phyloP scores from a whole-genome alignment of 1,140 invertebrate genomes.

The Bradynema listronoti region DNA sequence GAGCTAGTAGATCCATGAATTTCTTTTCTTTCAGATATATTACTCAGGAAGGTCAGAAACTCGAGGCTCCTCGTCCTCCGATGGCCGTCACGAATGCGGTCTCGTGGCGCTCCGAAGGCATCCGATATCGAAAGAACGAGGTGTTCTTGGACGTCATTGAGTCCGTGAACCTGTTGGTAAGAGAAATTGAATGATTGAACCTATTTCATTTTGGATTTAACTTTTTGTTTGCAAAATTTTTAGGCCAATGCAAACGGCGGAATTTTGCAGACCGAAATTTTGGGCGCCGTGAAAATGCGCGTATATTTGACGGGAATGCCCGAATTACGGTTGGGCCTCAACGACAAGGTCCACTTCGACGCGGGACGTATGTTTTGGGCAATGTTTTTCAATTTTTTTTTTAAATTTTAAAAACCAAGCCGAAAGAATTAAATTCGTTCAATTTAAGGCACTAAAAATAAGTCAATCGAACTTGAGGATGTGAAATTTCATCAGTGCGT shows the following conservation, averaged over 20 bases:
- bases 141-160: constrained; percentile 99
- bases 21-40: constrained; percentile 62
- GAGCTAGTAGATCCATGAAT: background rate
- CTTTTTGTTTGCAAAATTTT: constrained; percentile 7
- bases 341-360: constrained; percentile 97
- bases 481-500: constrained; percentile 99
- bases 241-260: constrained; percentile 93
- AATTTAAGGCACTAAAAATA: constrained; percentile 75
- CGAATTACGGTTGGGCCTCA: constrained; percentile 89
- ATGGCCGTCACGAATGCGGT: constrained; percentile 87
- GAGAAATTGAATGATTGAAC: constrained; percentile 27
- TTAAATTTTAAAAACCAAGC: constrained; percentile 11
- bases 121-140: constrained; percentile 99
- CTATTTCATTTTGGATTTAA: constrained; percentile 11
- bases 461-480: constrained; percentile 97
- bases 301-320: constrained; percentile 99
- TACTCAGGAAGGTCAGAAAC: constrained; percentile 94
- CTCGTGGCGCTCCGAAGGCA: constrained; percentile 95
- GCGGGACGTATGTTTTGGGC: constrained; percentile 69
- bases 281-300: constrained; percentile 97
- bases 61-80: constrained; percentile 83
- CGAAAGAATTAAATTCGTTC: background rate
- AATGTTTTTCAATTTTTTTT: constrained; percentile 13
- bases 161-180: constrained; percentile 84
- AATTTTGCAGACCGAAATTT: constrained; percentile 93